phyloP scores from a whole-genome alignment of 1,140 invertebrate species.

The Idris sp. region DNA sequence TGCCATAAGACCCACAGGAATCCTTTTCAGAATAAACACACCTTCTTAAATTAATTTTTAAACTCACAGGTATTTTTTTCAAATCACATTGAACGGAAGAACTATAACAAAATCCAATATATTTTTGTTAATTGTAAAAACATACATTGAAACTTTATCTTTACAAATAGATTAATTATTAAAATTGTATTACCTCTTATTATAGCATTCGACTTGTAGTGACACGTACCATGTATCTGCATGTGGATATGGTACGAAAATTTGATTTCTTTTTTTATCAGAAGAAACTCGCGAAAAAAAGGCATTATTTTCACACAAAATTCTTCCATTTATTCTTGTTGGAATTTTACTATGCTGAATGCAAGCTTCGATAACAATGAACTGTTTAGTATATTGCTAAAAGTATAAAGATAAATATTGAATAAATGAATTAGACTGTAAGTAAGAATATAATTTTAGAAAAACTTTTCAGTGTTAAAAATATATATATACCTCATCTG shows the following conservation, averaged over 20 bases:
- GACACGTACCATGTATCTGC: conserved; percentile 79
- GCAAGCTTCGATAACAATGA: conserved; percentile 72
- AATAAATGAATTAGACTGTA: no score
- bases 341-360: conserved; percentile 73
- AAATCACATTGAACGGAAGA: conserved; percentile 69
- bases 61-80: conserved; percentile 77
- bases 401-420: no score
- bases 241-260: conserved; percentile 79
- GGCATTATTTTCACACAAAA: conserved; percentile 69
- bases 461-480: no score
- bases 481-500: conserved; percentile 69
- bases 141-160: no score
- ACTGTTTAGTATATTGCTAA: conserved; percentile 68
- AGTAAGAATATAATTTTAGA: no score
- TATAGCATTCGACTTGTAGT: conserved; percentile 73
- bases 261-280: conserved; percentile 63
- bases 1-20: conserved; percentile 77
- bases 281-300: conserved; percentile 72
- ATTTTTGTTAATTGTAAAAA: no score
- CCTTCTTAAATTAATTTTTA: conserved; percentile 78
- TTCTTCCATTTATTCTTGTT: conserved; percentile 63
- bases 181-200: conserved; percentile 70
- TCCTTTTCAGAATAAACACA: conserved; percentile 76
- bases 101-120: conserved; percentile 61
- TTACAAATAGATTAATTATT: no score